Percentiles rank a stretch among this genome's conserved stretches.
These are phyloP conservation scores for Phalacrocorax brasilianus DNA, from an alignment of 2,113 vertebrate genomes.

Conservation along the genomic window DNA sequence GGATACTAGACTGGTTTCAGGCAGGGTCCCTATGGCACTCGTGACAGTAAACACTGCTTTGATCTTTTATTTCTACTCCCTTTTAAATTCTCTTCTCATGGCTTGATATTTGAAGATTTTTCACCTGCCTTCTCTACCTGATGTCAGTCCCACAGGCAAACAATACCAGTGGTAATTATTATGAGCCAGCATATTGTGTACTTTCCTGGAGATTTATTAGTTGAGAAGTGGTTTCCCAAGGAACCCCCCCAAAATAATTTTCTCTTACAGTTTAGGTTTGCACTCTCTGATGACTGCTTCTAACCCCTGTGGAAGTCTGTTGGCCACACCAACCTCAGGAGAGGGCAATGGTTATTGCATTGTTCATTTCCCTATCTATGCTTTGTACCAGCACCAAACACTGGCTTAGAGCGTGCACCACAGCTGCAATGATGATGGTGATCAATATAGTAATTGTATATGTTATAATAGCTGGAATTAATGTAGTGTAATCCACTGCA, in stretches of 20 bases:
- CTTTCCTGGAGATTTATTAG: background rate
- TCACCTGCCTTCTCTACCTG: background rate
- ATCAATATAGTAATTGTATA: background rate
- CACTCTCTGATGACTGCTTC: background rate
- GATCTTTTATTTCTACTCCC: background rate
- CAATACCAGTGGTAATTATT: background rate
- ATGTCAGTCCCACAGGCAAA: background rate
- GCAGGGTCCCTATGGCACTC: background rate
- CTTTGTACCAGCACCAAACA: background rate
- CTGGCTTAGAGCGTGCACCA: background rate
- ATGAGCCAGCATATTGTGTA: background rate
- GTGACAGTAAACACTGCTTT: background rate
- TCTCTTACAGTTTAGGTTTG: background rate
- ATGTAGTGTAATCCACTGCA: background rate
- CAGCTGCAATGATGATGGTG: background rate
- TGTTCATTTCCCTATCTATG: background rate
- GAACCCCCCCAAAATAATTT: background rate
- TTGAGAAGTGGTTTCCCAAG: background rate
- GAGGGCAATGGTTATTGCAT: background rate
- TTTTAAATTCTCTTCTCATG: background rate
- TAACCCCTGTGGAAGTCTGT: background rate
- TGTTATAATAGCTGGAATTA: background rate
- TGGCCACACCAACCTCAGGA: background rate
- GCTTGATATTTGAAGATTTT: background rate
- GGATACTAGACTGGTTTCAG: background rate